These are phyloP conservation scores for Monochamus saltuarius DNA, from an alignment of 1,140 invertebrate genomes.

Conservation along the genomic window DNA sequence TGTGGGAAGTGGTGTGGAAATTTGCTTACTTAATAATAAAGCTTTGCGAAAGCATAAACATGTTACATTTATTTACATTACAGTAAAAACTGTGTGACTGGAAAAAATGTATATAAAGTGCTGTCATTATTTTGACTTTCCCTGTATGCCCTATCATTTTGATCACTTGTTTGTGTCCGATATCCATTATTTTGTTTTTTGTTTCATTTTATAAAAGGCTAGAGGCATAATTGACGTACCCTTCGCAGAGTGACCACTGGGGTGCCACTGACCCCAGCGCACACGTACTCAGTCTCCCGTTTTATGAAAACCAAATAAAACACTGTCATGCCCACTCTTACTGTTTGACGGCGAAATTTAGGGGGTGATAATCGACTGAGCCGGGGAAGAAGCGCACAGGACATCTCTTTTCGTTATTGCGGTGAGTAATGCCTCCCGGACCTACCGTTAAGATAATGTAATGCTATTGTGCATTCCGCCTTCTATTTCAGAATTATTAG, in stretches of 20 bases:
- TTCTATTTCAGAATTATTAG: background rate
- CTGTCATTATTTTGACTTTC: no score
- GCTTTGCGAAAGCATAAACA: no score
- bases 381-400: conserved; percentile 4
- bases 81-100: no score
- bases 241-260: background rate
- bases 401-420: conserved; percentile 15
- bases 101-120: no score
- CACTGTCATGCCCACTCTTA: conserved; percentile 11
- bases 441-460: conserved; percentile 10
- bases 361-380: conserved; percentile 13
- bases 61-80: no score
- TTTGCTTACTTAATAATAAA: no score
- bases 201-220: no score
- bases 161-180: no score
- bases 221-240: no score
- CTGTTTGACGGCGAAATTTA: conserved; percentile 12
- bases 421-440: conserved; percentile 10
- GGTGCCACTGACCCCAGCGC: background rate
- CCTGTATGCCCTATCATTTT: no score
- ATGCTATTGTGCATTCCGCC: background rate
- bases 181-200: no score
- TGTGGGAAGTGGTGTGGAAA: no score
- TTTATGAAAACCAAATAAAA: conserved; percentile 15
- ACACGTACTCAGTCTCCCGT: conserved; percentile 6